Evolutionary conservation across 2,888 invertebrate genomes (phyloP).

Genomic region (Galeruca laticollis): DNA sequence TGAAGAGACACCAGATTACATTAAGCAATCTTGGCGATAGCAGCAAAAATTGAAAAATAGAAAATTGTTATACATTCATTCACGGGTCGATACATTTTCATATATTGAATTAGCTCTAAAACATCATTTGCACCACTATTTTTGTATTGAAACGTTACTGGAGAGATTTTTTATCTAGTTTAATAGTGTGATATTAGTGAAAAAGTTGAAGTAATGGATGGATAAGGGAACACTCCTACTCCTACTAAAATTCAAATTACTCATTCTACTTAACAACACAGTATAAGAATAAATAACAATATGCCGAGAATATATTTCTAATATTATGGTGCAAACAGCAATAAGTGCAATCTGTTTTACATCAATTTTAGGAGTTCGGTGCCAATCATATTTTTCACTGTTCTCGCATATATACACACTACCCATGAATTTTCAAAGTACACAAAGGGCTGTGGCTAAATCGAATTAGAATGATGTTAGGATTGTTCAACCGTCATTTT

Average conservation of each 20-base stretch:
- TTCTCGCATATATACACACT: conserved; percentile 5
- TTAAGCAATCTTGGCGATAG: neutral
- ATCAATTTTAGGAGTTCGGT: conserved; percentile 9
- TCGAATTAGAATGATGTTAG: conserved; percentile 14
- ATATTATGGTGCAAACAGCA: conserved; percentile 4
- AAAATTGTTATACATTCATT: neutral
- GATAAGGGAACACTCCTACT: no score
- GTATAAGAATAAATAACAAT: no score
- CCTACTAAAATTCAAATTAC: no score
- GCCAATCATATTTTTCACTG: conserved; percentile 13
- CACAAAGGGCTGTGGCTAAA: neutral
- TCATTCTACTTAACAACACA: no score
- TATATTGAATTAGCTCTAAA: neutral
- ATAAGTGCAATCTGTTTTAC: conserved; percentile 1
- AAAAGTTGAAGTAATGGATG: no score
- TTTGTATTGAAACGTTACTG: no score
- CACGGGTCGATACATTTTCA: neutral
- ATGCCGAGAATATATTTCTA: neutral
- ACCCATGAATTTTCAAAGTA: conserved; percentile 13
- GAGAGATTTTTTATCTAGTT: no score
- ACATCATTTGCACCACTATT: neutral
- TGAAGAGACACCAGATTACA: neutral
- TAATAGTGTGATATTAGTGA: no score
- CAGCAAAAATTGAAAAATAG: neutral
- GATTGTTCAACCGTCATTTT: conserved; percentile 5